Percentiles rank a stretch among this genome's conserved stretches.
Evolutionary conservation across 1,140 invertebrate species (phyloP).

Genomic region (Brachionus angularis): DNA sequence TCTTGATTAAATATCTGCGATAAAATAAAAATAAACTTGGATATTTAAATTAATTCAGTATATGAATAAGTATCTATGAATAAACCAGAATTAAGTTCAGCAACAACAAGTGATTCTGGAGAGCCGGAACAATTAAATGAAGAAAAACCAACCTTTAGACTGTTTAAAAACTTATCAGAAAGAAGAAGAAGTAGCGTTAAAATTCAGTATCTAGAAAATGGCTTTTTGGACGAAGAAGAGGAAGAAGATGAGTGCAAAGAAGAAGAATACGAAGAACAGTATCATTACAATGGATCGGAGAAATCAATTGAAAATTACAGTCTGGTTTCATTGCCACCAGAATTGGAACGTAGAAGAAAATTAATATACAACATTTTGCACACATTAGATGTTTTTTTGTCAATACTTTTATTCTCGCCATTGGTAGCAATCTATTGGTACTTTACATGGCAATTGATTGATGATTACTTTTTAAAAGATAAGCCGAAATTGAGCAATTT

Average conservation of each 20-base stretch:
- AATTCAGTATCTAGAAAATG: background rate
- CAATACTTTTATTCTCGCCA: conserved; percentile 35
- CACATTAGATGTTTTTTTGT: conserved; percentile 17
- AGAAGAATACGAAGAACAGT: too few relatives aligned
- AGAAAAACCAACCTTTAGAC: conserved; percentile 25
- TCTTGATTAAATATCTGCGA: too few relatives aligned
- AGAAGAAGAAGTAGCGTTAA: background rate
- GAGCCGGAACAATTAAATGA: background rate
- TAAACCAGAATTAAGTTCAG: too few relatives aligned
- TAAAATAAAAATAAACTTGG: too few relatives aligned
- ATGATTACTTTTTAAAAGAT: conserved; percentile 17
- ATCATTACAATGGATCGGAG: too few relatives aligned
- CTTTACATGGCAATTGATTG: conserved; percentile 33
- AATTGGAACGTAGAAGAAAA: conserved; percentile 15
- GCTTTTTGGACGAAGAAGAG: conserved; percentile 11
- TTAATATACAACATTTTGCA: conserved; percentile 35
- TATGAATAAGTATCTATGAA: too few relatives aligned
- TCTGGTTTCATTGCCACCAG: too few relatives aligned
- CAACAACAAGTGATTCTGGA: too few relatives aligned
- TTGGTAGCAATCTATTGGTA: conserved; percentile 37
- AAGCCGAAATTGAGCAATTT: conserved; percentile 19
- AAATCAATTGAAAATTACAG: too few relatives aligned
- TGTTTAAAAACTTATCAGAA: conserved; percentile 7
- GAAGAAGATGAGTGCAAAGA: background rate
- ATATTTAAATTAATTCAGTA: too few relatives aligned